phyloP scores from a whole-genome alignment of 2,113 vertebrate genomes.

The Enhydra lutris region DNA sequence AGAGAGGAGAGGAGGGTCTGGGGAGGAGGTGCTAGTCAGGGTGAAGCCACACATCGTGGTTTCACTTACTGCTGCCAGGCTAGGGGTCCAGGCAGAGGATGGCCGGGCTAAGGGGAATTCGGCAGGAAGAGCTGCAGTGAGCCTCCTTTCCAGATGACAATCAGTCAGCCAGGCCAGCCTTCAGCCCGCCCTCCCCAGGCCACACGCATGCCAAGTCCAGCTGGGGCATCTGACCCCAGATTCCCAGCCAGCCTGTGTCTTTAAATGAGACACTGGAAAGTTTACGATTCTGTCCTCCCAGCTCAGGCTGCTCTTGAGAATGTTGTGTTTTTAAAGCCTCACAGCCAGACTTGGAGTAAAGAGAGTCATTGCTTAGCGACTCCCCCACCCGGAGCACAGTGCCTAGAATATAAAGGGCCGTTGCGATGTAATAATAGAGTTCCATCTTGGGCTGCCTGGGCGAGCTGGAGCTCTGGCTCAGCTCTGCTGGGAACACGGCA shows the following conservation, averaged over 20 bases:
- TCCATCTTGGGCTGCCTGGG: conserved; percentile 43
- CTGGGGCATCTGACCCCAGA: not conserved
- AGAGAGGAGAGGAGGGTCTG: not conserved
- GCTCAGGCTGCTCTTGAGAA: not conserved
- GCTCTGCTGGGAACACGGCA: conserved; percentile 31
- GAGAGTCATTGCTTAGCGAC: conserved; percentile 57
- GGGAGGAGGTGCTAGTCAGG: not conserved
- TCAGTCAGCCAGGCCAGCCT: not conserved
- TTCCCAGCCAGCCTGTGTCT: not conserved
- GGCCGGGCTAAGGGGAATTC: accelerated
- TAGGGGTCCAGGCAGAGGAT: not conserved
- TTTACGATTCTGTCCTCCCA: not conserved
- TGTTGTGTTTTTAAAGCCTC: conserved; percentile 42
- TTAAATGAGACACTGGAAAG: not conserved
- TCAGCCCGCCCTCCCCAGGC: not conserved
- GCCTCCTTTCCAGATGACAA: not conserved
- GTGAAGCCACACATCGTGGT: accelerated
- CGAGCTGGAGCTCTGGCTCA: not conserved
- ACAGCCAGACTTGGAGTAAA: conserved; percentile 44
- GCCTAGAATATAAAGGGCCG: conserved; percentile 22
- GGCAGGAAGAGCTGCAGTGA: not conserved
- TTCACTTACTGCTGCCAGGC: not conserved
- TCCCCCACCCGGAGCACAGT: not conserved
- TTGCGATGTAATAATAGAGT: not conserved
- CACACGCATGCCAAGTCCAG: not conserved